Evolutionary conservation across 1,140 invertebrate genomes (phyloP).

Genomic region (Doryteuthis pealeii): DNA sequence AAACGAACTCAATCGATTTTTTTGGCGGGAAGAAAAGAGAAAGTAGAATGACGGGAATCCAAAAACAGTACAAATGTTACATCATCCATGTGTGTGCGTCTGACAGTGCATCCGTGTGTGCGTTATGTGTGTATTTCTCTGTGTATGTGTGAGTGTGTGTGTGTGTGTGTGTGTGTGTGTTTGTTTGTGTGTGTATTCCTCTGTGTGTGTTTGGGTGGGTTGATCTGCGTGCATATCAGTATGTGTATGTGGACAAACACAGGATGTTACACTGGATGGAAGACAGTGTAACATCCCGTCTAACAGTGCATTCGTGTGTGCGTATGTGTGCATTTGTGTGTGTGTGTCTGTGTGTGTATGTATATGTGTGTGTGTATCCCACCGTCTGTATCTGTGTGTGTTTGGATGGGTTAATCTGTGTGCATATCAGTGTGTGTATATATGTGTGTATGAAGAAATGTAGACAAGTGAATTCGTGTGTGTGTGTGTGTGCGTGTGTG

Average conservation of each 20-base stretch:
- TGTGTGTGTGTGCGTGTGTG: constrained; percentile 5
- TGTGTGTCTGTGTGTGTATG: constrained; percentile 20
- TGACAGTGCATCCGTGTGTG: too few species aligned
- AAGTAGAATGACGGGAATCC: too few species aligned
- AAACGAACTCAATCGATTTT: too few species aligned
- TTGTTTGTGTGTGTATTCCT: background rate
- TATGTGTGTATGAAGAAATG: background rate
- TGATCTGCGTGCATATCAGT: constrained; percentile 17
- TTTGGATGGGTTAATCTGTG: background rate
- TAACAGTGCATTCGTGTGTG: background rate
- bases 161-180: too few species aligned
- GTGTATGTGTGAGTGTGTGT: too few species aligned
- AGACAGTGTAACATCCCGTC: too few species aligned
- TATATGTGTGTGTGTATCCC: background rate
- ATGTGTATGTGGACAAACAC: constrained; percentile 5
- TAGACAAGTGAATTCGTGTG: too few species aligned
- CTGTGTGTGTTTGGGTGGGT: constrained; percentile 3
- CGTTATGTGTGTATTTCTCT: too few species aligned
- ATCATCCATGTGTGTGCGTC: too few species aligned
- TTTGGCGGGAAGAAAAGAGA: too few species aligned
- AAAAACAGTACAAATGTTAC: too few species aligned
- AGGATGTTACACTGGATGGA: too few species aligned
- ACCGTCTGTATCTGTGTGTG: background rate
- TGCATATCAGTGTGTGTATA: background rate
- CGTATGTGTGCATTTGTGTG: constrained; percentile 4